Evolutionary conservation across 2,888 invertebrate genomes (phyloP), one percentile per base, ranked within the genome.

Genomic region (Drosophila longiperda): DNA sequence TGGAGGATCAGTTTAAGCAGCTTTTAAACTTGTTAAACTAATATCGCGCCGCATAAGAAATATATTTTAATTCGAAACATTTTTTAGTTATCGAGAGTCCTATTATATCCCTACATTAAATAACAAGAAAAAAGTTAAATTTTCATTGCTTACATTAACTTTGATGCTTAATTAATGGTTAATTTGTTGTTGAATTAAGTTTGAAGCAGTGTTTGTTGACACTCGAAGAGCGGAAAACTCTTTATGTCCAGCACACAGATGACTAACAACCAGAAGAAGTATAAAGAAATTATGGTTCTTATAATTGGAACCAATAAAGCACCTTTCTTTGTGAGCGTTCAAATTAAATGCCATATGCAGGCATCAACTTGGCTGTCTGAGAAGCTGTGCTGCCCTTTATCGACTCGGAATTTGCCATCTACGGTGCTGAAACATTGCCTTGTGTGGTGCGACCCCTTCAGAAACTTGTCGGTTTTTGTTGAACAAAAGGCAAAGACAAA

Each of bases 11-110:
- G 71, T 86, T 91, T 49, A 89, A 80, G 66, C 68, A 87, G 66
- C 87, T 91, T 79, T 80, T 90, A 75, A 90, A 90, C 75, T 78
- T 87, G 82, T 75, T 90, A 67, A 91, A 90, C 73, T 90, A 87
- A 86, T 69, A 63, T 42, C 77, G 38, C 38, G 57, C 53, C 53
- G 50, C 20, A 48, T 84, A 42, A 60, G 49, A 23, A 48, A 53
- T 23, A 17, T 78, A 20, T 29, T 58, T 12, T 40, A 49, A 20
- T 52, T 33, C 15, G 40, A 45, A 23, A 15, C 23, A 23, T 23
- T 23, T 4, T 15, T 36, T 26, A 38, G 15, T 32, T 15, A 9
- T 20, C 15, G n/a, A 20, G 40, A 57, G 40, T 42, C 20, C 9
- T 32, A 6, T 15, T 9, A 9, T 32, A 20, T 45, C 9, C 3